Conservation (phyloP, 2,113 vertebrate genomes). For the Oxyruncus cristatus region DNA sequence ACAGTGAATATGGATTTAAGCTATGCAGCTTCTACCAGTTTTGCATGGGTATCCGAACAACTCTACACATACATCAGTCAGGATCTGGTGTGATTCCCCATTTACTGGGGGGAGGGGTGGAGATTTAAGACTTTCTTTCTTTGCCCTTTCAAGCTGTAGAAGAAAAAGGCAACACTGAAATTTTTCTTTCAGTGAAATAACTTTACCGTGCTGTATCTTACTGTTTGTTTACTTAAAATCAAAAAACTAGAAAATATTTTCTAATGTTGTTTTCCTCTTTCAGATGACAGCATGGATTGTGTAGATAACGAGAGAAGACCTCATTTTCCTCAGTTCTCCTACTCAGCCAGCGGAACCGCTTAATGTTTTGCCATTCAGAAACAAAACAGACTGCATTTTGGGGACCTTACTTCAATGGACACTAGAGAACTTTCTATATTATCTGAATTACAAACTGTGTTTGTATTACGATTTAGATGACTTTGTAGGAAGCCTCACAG, state of each 20-base stretch:
- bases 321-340: slow-evolving; percentile 97
- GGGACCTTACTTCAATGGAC: slow-evolving; percentile 75
- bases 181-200: neutral
- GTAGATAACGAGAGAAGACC: slow-evolving; percentile 91
- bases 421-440: slow-evolving; percentile 77
- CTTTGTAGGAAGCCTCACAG: slow-evolving; percentile 70
- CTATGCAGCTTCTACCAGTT: neutral
- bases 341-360: slow-evolving; percentile 91
- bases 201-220: neutral
- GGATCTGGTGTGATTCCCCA: neutral
- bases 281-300: slow-evolving; percentile 93
- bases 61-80: neutral
- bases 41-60: neutral
- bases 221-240: neutral
- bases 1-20: neutral
- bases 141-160: neutral
- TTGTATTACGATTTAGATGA: slow-evolving; percentile 73
- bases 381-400: slow-evolving; percentile 79
- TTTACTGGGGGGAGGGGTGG: neutral
- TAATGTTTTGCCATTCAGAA: slow-evolving; percentile 73
- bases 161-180: neutral
- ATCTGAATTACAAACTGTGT: slow-evolving; percentile 76
- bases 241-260: neutral
- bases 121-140: neutral
- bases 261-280: neutral